Evolutionary conservation across 1,140 invertebrate genomes (phyloP).

Genomic region (Chrysomallon squamiferum): DNA sequence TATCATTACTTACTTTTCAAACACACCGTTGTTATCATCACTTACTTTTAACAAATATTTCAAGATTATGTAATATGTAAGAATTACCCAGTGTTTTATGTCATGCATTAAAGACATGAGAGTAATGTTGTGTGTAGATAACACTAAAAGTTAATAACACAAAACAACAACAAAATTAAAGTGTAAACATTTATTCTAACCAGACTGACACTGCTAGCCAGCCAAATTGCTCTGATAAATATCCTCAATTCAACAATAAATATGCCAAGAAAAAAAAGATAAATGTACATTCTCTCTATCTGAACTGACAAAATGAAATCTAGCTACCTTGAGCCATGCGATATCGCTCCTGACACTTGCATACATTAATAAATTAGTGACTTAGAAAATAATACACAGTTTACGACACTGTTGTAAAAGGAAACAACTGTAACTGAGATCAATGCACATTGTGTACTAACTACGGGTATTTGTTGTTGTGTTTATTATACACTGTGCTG

Average conservation of each 20-base stretch:
- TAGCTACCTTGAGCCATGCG: slow-evolving; percentile 7
- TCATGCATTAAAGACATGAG: no score
- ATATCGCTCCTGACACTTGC: neutral
- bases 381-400: neutral
- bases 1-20: no score
- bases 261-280: neutral
- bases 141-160: no score
- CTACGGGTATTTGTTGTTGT: neutral
- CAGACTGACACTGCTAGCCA: neutral
- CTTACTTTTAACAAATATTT: no score
- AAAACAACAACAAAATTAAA: neutral
- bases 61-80: no score
- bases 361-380: neutral
- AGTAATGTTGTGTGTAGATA: no score
- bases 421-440: neutral
- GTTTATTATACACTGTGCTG: neutral
- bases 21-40: no score
- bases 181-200: slow-evolving; percentile 10
- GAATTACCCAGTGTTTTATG: no score
- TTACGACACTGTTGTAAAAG: neutral
- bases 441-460: neutral
- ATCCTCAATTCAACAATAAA: slow-evolving; percentile 5
- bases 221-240: slow-evolving; percentile 7
- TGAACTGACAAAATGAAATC: slow-evolving; percentile 3
- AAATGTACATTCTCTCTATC: neutral